phyloP scores from a whole-genome alignment of 1,140 invertebrate genomes.

The Microplitis mediator region DNA sequence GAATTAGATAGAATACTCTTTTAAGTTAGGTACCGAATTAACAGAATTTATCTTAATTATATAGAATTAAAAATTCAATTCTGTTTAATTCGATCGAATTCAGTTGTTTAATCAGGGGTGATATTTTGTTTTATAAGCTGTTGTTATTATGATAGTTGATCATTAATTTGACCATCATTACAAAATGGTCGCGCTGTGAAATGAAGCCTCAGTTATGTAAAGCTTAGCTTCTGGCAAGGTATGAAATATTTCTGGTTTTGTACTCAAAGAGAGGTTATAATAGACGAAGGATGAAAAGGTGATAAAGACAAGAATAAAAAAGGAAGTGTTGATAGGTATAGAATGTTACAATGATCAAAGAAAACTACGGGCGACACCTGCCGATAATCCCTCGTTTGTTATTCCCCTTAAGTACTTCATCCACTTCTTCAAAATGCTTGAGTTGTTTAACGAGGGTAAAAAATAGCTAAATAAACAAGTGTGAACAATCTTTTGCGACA shows the following conservation, averaged over 20 bases:
- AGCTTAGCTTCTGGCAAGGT: slow-evolving; percentile 46
- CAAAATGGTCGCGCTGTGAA: slow-evolving; percentile 38
- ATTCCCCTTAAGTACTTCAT: not conserved
- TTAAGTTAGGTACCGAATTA: too few relatives aligned
- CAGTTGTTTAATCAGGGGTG: too few relatives aligned
- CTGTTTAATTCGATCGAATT: too few relatives aligned
- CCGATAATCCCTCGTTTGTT: slow-evolving; percentile 38
- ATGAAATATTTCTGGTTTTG: slow-evolving; percentile 50
- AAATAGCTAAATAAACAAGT: slow-evolving; percentile 1
- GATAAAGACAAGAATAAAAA: slow-evolving; percentile 21
- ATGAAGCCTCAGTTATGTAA: slow-evolving; percentile 51
- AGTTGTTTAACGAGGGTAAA: slow-evolving; percentile 19
- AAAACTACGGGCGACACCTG: slow-evolving; percentile 32
- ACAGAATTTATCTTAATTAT: too few relatives aligned
- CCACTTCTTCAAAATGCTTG: not conserved
- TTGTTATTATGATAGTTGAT: slow-evolving; percentile 39
- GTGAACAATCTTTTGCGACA: not conserved
- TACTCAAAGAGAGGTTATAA: slow-evolving; percentile 35
- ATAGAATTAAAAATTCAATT: too few relatives aligned
- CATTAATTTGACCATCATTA: slow-evolving; percentile 50
- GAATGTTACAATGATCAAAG: slow-evolving; percentile 42
- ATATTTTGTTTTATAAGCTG: too few relatives aligned
- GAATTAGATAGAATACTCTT: too few relatives aligned
- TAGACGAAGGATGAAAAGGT: slow-evolving; percentile 31
- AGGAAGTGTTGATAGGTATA: slow-evolving; percentile 16